Conservation (phyloP, 2,113 vertebrate species). For the Vulpes lagopus region DNA sequence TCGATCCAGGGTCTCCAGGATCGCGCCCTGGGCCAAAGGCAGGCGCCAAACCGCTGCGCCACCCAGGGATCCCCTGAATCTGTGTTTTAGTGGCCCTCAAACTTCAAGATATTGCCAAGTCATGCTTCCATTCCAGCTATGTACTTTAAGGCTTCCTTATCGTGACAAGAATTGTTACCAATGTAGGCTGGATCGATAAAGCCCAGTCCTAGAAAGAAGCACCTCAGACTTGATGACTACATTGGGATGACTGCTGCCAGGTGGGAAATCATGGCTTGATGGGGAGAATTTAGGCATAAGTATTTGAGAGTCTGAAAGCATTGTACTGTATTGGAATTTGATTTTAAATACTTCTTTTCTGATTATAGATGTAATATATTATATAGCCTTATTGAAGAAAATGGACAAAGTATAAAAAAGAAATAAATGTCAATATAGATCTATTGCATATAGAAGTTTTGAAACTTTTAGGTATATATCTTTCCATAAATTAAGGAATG, state of each 20-base stretch:
- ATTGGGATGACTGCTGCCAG: background rate
- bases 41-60: no score
- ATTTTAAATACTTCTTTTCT: constrained; percentile 54
- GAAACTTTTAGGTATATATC: background rate
- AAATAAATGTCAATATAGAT: background rate
- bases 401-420: background rate
- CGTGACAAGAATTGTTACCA: background rate
- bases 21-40: no score
- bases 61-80: no score
- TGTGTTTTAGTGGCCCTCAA: background rate
- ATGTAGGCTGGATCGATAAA: background rate
- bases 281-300: background rate
- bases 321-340: background rate
- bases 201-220: background rate
- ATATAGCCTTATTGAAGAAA: background rate
- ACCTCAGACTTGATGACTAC: background rate
- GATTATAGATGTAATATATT: background rate
- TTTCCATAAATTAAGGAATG: background rate
- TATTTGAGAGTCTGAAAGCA: background rate
- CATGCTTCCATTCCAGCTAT: background rate
- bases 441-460: background rate
- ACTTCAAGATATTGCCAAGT: background rate
- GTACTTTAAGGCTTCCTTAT: background rate
- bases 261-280: background rate
- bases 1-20: no score